Evolutionary conservation across 2,113 vertebrate species (phyloP).

Genomic region (Ibidorhyncha struthersii): DNA sequence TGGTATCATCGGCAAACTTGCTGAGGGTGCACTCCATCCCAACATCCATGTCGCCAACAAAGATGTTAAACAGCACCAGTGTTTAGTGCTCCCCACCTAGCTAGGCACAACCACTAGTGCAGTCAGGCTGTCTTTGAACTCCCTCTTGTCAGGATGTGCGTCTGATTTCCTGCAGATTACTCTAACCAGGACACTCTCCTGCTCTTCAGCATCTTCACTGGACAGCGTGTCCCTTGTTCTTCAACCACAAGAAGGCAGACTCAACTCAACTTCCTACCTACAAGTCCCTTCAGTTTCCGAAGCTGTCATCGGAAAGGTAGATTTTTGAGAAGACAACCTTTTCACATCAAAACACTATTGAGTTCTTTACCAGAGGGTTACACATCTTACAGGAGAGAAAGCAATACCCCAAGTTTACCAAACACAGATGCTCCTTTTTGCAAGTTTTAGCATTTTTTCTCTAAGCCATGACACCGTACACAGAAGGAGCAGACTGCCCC

Average conservation of each 20-base stretch:
- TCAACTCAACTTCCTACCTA: neutral
- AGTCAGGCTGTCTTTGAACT: neutral
- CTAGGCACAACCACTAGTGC: neutral
- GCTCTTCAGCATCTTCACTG: neutral
- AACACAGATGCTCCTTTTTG: neutral
- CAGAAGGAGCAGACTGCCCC: neutral
- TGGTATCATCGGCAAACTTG: too few species aligned
- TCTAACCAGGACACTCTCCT: neutral
- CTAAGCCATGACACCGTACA: neutral
- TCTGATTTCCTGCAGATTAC: neutral
- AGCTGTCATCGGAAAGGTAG: neutral
- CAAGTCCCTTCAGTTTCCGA: neutral
- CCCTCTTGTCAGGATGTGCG: neutral
- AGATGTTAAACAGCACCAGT: too few species aligned
- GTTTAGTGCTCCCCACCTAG: neutral
- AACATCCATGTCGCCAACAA: too few species aligned
- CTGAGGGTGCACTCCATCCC: too few species aligned
- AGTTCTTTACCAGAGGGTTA: neutral
- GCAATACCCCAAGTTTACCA: neutral
- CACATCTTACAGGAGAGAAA: neutral
- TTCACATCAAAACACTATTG: neutral
- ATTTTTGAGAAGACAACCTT: neutral
- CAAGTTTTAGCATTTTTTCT: neutral
- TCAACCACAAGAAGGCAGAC: neutral
- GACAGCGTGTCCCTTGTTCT: neutral